Percentiles rank a stretch among this genome's conserved stretches.
phyloP scores from a whole-genome alignment of 2,797 vertebrate species.

The Salarias fasciatus region DNA sequence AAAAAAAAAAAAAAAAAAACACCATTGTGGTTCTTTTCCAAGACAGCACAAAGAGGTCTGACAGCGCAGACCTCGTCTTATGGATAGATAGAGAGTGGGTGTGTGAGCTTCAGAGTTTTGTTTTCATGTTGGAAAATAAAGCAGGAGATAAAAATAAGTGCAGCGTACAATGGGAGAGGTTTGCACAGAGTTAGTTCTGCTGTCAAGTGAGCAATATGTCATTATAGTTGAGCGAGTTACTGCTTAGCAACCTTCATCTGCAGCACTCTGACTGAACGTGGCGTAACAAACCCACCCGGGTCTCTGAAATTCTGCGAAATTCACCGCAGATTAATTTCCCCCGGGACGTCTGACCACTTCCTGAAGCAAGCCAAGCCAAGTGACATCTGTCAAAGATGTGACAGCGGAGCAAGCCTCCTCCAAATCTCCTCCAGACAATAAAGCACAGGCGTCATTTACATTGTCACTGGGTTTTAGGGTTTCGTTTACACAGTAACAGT shows the following conservation, averaged over 20 bases:
- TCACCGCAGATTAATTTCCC: constrained; percentile 73
- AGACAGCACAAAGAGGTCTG: not conserved
- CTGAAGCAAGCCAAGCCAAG: constrained; percentile 63
- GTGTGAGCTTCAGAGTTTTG: not conserved
- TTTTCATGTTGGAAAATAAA: constrained; percentile 13
- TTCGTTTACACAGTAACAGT: too few relatives aligned
- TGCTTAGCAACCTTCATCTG: constrained; percentile 34
- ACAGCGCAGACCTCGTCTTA: not conserved
- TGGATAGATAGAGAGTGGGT: not conserved
- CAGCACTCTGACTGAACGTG: constrained; percentile 48
- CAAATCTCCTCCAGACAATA: constrained; percentile 37
- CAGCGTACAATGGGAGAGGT: not conserved
- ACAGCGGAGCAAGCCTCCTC: constrained; percentile 49
- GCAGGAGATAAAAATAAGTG: constrained; percentile 21
- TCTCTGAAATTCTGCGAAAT: constrained; percentile 64
- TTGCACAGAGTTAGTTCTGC: constrained; percentile 16
- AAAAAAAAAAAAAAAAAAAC: too few relatives aligned
- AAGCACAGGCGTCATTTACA: too few relatives aligned
- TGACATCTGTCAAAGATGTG: constrained; percentile 68
- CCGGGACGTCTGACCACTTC: constrained; percentile 42
- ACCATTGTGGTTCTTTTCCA: not conserved
- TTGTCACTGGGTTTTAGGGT: too few relatives aligned
- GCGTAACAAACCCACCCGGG: constrained; percentile 45
- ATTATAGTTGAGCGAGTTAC: constrained; percentile 35
- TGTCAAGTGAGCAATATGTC: constrained; percentile 35